Conservation (phyloP, 2,888 invertebrate species). For the Eugnorisma glareosa region DNA sequence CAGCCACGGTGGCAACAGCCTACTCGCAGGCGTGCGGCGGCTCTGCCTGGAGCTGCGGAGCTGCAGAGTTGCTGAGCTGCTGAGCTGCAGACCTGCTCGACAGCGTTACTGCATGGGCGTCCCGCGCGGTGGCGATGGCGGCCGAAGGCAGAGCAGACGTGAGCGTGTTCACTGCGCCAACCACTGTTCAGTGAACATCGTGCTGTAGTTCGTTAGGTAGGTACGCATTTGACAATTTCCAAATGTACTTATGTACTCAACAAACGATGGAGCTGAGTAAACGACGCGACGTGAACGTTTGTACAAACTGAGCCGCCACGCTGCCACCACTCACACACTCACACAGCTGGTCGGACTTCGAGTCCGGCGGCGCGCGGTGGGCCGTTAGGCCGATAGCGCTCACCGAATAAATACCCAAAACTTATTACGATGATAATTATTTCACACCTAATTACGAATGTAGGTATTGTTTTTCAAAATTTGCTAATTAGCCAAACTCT, state of each 20-base stretch:
- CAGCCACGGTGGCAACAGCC: neutral
- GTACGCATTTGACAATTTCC: neutral
- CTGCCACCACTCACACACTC: neutral
- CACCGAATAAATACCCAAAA: neutral
- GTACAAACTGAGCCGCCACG: conserved; percentile 3
- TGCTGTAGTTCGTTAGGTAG: neutral
- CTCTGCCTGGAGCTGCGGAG: neutral
- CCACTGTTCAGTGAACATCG: neutral
- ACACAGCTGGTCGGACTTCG: conserved; percentile 18
- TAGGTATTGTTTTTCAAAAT: conserved; percentile 4
- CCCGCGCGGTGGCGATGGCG: neutral
- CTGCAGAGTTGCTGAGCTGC: neutral
- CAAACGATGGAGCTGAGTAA: neutral
- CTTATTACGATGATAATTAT: conserved; percentile 26
- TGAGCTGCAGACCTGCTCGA: neutral
- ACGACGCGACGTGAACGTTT: conserved; percentile 3
- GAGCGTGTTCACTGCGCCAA: neutral
- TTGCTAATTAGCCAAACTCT: neutral
- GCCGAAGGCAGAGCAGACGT: neutral
- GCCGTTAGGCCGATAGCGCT: neutral
- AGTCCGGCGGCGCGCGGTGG: neutral
- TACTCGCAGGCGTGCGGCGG: neutral
- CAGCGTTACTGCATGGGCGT: neutral
- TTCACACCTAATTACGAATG: conserved; percentile 19
- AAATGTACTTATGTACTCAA: neutral